Conservation (phyloP, 2,888 invertebrate species). For the Electrophaes corylata region DNA sequence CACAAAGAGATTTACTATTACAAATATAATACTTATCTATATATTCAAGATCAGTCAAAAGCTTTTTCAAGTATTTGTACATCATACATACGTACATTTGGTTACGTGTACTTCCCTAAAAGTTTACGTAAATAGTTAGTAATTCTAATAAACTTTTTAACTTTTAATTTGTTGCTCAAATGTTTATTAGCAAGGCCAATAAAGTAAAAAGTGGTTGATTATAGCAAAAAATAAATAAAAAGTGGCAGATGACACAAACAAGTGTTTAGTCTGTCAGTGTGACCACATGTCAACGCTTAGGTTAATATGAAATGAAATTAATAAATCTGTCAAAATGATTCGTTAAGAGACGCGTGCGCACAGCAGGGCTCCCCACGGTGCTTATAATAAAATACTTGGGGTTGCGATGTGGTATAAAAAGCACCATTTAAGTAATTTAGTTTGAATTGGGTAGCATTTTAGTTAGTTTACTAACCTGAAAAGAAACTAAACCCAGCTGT, state of each 20-base stretch:
- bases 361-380: slow-evolving; percentile 52
- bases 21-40: too few relatives aligned
- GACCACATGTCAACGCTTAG: slow-evolving; percentile 53
- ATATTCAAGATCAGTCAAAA: too few relatives aligned
- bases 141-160: not conserved
- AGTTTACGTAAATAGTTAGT: too few relatives aligned
- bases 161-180: too few relatives aligned
- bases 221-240: slow-evolving; percentile 41
- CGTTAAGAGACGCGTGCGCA: slow-evolving; percentile 72
- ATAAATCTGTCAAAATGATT: slow-evolving; percentile 69
- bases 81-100: too few relatives aligned
- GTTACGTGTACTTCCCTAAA: too few relatives aligned
- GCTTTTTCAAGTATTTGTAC: too few relatives aligned
- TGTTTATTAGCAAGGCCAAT: not conserved
- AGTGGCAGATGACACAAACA: slow-evolving; percentile 74
- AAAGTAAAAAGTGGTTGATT: slow-evolving; percentile 6
- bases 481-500: too few relatives aligned
- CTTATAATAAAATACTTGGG: slow-evolving; percentile 2
- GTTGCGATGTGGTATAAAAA: slow-evolving; percentile 9
- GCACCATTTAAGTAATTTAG: too few relatives aligned
- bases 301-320: slow-evolving; percentile 54
- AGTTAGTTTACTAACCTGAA: too few relatives aligned
- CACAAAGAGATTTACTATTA: too few relatives aligned
- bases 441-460: not conserved
- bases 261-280: slow-evolving; percentile 62